A percentile compares a stretch with the other conserved stretches of the same genome.
phyloP scores from a whole-genome alignment of 2,797 vertebrate genomes.

The Gobionotothen gibberifrons region DNA sequence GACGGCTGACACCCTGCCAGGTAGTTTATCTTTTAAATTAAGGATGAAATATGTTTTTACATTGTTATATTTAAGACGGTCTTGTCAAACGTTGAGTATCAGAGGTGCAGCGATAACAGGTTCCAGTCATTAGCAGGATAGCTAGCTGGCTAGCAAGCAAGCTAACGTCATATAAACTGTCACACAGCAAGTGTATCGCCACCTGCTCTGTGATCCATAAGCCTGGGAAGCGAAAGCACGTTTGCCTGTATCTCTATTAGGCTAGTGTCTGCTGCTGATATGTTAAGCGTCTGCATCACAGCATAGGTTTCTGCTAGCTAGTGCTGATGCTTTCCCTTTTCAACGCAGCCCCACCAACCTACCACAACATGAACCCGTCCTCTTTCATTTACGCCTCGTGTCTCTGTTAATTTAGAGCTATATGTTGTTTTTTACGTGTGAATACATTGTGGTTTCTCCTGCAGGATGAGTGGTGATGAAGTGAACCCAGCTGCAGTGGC shows the following conservation, averaged over 20 bases:
- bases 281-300: slow-evolving; percentile 29
- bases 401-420: neutral
- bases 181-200: slow-evolving; percentile 30
- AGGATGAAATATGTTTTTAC: neutral
- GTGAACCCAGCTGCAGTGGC: slow-evolving; percentile 91
- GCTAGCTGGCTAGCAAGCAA: slow-evolving; percentile 51
- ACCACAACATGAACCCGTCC: neutral
- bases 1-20: slow-evolving; percentile 53
- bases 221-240: slow-evolving; percentile 48
- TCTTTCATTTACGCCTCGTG: neutral
- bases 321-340: slow-evolving; percentile 8
- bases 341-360: neutral
- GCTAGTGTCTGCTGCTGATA: slow-evolving; percentile 29
- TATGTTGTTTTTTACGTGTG: slow-evolving; percentile 3
- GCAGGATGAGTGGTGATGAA: slow-evolving; percentile 91
- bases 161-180: slow-evolving; percentile 47
- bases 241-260: slow-evolving; percentile 44
- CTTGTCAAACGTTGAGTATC: slow-evolving; percentile 31
- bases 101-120: slow-evolving; percentile 22
- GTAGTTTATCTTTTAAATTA: slow-evolving; percentile 21
- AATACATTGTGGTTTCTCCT: slow-evolving; percentile 22
- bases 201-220: slow-evolving; percentile 42
- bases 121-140: slow-evolving; percentile 27
- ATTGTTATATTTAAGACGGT: neutral
- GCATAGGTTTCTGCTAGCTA: slow-evolving; percentile 21